Conservation (phyloP, 2,797 vertebrate species). For the Knipowitschia caucasica region DNA sequence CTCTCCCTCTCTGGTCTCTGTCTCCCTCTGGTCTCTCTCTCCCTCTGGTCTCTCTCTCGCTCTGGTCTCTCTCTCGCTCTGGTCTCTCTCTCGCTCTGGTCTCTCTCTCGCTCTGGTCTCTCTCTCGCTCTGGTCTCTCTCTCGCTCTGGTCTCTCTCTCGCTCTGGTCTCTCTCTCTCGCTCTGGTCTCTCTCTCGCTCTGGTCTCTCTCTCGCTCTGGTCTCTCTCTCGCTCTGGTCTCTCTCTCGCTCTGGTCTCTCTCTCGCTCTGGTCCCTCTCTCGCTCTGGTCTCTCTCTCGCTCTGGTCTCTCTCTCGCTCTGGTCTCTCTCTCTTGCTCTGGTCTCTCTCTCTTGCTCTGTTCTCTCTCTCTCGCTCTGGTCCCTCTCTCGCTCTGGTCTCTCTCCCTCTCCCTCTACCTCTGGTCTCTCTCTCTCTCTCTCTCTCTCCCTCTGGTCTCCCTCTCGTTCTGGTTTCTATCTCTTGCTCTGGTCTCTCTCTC, state of each 20-base stretch:
- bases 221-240: neutral
- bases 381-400: neutral
- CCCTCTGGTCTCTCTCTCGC: neutral
- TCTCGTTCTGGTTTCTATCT: neutral
- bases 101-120: neutral
- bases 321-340: neutral
- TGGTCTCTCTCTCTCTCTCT: too few species aligned
- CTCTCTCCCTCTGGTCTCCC: too few species aligned
- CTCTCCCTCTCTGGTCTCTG: neutral
- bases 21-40: neutral
- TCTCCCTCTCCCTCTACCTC: conserved; percentile 69
- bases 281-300: conserved; percentile 56
- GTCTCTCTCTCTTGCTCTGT: neutral
- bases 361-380: neutral
- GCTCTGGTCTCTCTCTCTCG: neutral
- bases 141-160: neutral
- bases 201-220: too few species aligned
- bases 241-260: neutral
- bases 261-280: conserved; percentile 64
- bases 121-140: too few species aligned
- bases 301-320: neutral
- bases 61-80: too few species aligned
- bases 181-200: neutral
- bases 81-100: neutral
- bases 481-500: neutral